A percentile compares a stretch with the other conserved stretches of the same genome.
These are phyloP conservation scores for Pseudobourletiella spinata DNA, from an alignment of 1,140 invertebrate genomes.

Conservation along the genomic window DNA sequence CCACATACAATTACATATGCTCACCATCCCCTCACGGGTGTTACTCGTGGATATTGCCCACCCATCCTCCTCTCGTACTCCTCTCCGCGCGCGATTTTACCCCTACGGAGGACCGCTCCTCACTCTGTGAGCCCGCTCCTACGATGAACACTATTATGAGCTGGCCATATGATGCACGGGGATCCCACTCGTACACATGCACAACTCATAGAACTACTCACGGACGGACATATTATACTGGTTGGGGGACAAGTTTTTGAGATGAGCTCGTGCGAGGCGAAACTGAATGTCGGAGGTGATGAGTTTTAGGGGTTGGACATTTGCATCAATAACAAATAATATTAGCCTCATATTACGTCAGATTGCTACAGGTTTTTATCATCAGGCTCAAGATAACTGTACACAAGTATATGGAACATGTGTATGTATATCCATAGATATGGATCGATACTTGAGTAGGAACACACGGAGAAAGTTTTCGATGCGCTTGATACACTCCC, in stretches of 20 bases:
- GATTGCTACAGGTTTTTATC: background rate
- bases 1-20: no score
- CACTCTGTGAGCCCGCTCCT: no score
- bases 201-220: no score
- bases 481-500: background rate
- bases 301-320: background rate
- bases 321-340: background rate
- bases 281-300: background rate
- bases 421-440: no score
- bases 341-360: background rate
- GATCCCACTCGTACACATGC: background rate
- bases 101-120: no score
- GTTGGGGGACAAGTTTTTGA: background rate
- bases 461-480: background rate
- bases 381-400: background rate
- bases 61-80: background rate
- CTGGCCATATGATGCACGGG: no score
- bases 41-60: no score
- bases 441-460: background rate
- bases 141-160: no score
- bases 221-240: no score
- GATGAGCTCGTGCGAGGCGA: background rate
- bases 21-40: no score
- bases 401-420: no score
- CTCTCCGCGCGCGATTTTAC: no score